phyloP scores from a whole-genome alignment of 1,140 invertebrate genomes.

The Littorina saxatilis region DNA sequence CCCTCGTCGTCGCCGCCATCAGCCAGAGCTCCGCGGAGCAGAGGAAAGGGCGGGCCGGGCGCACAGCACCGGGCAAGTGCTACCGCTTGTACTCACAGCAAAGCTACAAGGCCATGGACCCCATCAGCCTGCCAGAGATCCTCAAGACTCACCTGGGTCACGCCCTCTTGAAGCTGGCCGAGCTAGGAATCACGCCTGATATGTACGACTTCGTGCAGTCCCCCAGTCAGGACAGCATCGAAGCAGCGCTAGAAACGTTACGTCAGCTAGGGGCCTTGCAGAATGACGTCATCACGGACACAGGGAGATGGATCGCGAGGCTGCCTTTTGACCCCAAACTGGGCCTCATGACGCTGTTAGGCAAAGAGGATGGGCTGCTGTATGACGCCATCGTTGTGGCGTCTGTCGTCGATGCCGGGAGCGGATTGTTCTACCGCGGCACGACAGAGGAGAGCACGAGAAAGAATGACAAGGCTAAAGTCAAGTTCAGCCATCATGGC shows the following conservation, averaged over 20 bases:
- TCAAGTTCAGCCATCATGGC: slow-evolving; percentile 82
- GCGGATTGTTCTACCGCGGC: slow-evolving; percentile 57
- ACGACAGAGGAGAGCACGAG: slow-evolving; percentile 80
- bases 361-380: slow-evolving; percentile 77
- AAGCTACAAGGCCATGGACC: slow-evolving; percentile 56
- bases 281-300: slow-evolving; percentile 63
- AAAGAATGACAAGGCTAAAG: slow-evolving; percentile 81
- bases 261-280: slow-evolving; percentile 57
- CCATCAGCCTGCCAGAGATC: slow-evolving; percentile 64
- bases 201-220: slow-evolving; percentile 69
- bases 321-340: slow-evolving; percentile 66
- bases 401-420: slow-evolving; percentile 48
- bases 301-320: slow-evolving; percentile 67
- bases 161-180: slow-evolving; percentile 64
- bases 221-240: slow-evolving; percentile 56
- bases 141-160: slow-evolving; percentile 64
- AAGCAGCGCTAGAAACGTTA: slow-evolving; percentile 55
- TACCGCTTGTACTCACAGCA: slow-evolving; percentile 68
- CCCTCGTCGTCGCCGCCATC: slow-evolving; percentile 53
- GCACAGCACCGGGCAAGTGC: slow-evolving; percentile 65
- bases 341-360: slow-evolving; percentile 54
- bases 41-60: slow-evolving; percentile 71
- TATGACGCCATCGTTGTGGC: slow-evolving; percentile 76
- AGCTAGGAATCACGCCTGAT: slow-evolving; percentile 60
- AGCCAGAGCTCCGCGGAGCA: slow-evolving; percentile 70